Evolutionary conservation across 2,113 vertebrate species (phyloP).

Genomic region (Tapirus terrestris): DNA sequence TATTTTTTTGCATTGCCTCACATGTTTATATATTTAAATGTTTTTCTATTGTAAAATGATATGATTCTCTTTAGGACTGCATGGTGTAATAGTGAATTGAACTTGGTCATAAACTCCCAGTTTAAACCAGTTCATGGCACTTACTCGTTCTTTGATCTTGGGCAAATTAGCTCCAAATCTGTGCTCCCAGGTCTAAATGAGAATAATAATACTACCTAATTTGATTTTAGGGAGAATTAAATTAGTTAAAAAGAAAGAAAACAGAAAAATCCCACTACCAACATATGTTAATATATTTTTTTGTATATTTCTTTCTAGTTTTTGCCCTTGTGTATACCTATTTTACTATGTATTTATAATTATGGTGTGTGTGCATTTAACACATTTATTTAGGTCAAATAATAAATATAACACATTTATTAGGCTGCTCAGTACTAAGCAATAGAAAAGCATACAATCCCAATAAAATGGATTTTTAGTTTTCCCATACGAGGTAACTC

Average conservation of each 20-base stretch:
- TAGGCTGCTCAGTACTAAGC: background rate
- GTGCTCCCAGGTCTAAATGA: background rate
- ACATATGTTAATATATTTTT: background rate
- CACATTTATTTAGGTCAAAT: background rate
- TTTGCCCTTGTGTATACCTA: background rate
- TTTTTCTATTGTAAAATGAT: background rate
- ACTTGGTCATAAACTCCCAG: background rate
- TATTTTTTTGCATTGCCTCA: background rate
- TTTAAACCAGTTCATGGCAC: background rate
- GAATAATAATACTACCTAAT: background rate
- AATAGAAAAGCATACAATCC: background rate
- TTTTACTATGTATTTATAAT: conserved; percentile 20
- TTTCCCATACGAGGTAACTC: background rate
- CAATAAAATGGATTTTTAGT: background rate
- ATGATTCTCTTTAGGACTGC: background rate
- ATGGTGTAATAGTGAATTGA: background rate
- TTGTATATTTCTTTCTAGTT: background rate
- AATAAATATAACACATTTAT: background rate
- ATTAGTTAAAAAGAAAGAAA: background rate
- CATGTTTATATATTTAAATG: background rate
- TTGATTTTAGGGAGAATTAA: background rate
- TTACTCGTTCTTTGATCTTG: background rate
- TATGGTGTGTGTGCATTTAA: background rate
- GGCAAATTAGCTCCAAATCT: background rate
- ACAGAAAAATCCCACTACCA: background rate